A percentile compares a stretch with the other conserved stretches of the same genome.
Evolutionary conservation across 1,140 invertebrate genomes (phyloP).

Genomic region (Bradysia coprophila): DNA sequence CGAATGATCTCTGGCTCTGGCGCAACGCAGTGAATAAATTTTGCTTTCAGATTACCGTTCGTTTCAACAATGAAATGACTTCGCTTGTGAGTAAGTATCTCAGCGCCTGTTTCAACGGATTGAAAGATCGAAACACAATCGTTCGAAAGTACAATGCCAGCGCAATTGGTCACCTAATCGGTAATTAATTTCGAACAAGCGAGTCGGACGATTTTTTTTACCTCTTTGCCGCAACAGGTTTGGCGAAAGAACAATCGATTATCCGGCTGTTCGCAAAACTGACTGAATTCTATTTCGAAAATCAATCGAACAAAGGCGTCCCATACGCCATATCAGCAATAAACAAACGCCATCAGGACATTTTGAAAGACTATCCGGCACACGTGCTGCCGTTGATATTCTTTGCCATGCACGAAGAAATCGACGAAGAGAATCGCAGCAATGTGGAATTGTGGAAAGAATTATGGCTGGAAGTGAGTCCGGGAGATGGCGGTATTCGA

Average conservation of each 20-base stretch:
- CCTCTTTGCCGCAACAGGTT: no score
- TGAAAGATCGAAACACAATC: constrained; percentile 64
- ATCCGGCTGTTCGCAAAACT: constrained; percentile 72
- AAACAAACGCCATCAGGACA: constrained; percentile 62
- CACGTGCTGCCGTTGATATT: constrained; percentile 67
- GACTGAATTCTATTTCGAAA: constrained; percentile 59
- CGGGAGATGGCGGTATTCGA: constrained; percentile 63
- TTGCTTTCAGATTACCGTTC: constrained; percentile 27
- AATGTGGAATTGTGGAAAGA: constrained; percentile 67
- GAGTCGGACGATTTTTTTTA: background rate
- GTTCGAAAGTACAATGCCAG: constrained; percentile 68
- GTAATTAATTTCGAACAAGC: no score
- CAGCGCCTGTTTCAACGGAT: constrained; percentile 50
- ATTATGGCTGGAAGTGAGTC: constrained; percentile 74
- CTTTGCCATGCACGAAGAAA: constrained; percentile 72
- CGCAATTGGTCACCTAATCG: constrained; percentile 69
- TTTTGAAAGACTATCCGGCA: constrained; percentile 61
- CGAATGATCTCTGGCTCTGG: background rate
- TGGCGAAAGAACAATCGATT: constrained; percentile 45
- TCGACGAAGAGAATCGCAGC: constrained; percentile 37
- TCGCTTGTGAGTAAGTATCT: constrained; percentile 55
- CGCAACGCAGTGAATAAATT: background rate
- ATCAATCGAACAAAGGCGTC: constrained; percentile 49
- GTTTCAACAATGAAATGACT: constrained; percentile 28
- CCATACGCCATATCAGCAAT: constrained; percentile 64